These are phyloP conservation scores for Litoditis marina DNA, from an alignment of 2,888 invertebrate genomes.

Conservation along the genomic window DNA sequence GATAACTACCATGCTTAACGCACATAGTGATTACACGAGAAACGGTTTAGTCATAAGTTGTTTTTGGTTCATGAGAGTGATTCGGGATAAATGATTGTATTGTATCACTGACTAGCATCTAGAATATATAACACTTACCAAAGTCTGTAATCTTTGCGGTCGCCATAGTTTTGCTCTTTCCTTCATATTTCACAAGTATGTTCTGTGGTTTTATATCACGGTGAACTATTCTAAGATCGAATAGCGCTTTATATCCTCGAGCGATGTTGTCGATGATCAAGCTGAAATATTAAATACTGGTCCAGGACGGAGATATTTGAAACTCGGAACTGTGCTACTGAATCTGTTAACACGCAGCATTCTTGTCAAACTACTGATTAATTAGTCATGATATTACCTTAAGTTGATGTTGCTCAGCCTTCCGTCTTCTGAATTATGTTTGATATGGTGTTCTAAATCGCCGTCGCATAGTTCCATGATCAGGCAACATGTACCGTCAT, in stretches of 20 bases:
- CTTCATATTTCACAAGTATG: slow-evolving; percentile 49
- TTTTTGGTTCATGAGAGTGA: no score
- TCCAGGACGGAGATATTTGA: no score
- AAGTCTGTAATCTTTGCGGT: slow-evolving; percentile 59
- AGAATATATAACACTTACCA: no score
- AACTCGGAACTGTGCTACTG: no score
- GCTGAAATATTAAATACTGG: slow-evolving; percentile 33
- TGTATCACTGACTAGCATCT: no score
- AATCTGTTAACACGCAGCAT: no score
- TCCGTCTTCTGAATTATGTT: slow-evolving; percentile 38
- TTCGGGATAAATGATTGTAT: no score
- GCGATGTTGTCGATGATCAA: slow-evolving; percentile 55
- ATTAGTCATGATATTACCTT: no score
- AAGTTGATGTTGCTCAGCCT: slow-evolving; percentile 44
- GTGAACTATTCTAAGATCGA: slow-evolving; percentile 56
- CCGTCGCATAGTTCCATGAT: slow-evolving; percentile 58
- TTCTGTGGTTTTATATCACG: slow-evolving; percentile 61
- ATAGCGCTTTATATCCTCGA: slow-evolving; percentile 55
- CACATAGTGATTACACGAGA: no score
- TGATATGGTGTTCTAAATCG: slow-evolving; percentile 54
- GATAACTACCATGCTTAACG: no score
- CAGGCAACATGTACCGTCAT: slow-evolving; percentile 47
- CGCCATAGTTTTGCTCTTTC: slow-evolving; percentile 32
- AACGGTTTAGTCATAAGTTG: no score
- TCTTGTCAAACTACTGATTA: no score